Percentiles rank a stretch among this genome's conserved stretches.
These are phyloP conservation scores for Acanthornis magna DNA, from an alignment of 2,797 vertebrate genomes.

Conservation along the genomic window DNA sequence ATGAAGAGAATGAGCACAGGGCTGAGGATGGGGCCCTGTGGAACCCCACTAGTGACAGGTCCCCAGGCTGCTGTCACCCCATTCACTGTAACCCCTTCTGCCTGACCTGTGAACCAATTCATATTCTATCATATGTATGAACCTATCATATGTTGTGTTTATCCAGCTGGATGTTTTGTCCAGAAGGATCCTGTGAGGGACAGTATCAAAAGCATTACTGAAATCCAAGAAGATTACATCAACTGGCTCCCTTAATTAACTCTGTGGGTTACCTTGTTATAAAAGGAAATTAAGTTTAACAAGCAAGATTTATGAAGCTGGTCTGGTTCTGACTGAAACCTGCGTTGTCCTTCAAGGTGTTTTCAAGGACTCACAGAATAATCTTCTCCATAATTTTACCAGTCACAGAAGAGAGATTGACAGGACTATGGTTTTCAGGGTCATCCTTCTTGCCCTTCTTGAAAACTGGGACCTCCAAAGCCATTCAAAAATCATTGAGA, in stretches of 20 bases:
- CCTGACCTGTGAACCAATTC: rapidly evolving
- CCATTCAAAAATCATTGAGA: neutral
- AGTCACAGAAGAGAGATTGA: neutral
- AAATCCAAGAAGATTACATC: neutral
- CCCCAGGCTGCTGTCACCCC: neutral
- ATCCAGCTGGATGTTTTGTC: neutral
- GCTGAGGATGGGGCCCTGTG: neutral
- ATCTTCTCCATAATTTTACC: neutral
- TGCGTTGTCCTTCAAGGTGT: neutral
- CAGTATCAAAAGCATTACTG: neutral
- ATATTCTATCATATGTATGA: too few species aligned
- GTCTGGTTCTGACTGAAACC: neutral
- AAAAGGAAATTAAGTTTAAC: neutral
- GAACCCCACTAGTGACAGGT: neutral
- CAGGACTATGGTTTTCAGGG: neutral
- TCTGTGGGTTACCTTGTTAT: neutral
- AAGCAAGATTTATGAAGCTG: neutral
- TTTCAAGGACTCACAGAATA: neutral
- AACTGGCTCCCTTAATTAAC: neutral
- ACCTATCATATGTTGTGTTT: too few species aligned
- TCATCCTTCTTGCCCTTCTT: neutral
- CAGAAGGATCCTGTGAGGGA: neutral
- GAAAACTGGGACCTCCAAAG: neutral
- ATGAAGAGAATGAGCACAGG: neutral
- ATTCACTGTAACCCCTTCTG: neutral